phyloP scores from a whole-genome alignment of 2,888 invertebrate species.

The Rotaria magnacalcarata region DNA sequence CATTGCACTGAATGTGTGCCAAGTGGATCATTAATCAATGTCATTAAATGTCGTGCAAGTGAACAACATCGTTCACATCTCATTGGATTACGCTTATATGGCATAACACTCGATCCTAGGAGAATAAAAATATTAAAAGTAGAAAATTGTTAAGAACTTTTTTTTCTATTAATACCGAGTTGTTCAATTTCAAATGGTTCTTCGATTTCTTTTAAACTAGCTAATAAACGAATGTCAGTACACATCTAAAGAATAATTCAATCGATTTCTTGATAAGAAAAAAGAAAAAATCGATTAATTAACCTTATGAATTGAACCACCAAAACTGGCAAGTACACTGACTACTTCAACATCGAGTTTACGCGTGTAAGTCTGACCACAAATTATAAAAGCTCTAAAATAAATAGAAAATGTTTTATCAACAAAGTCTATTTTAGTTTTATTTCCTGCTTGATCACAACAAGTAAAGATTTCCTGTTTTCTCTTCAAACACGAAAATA shows the following conservation, averaged over 20 bases:
- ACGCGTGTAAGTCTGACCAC: conserved; percentile 90
- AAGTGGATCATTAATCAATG: conserved; percentile 63
- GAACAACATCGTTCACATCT: conserved; percentile 88
- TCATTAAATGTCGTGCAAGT: conserved; percentile 82
- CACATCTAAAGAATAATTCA: conserved; percentile 67
- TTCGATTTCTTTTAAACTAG: conserved; percentile 88
- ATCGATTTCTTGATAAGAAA: neutral
- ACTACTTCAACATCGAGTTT: conserved; percentile 83
- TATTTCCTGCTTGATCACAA: too few species aligned
- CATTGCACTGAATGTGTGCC: conserved; percentile 70
- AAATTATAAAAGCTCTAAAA: conserved; percentile 70
- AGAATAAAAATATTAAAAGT: neutral
- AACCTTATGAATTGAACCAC: conserved; percentile 81
- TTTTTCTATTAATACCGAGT: conserved; percentile 62
- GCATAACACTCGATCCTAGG: conserved; percentile 88
- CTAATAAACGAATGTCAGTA: conserved; percentile 82
- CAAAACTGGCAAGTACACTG: conserved; percentile 72
- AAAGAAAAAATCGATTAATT: neutral
- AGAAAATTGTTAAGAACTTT: too few species aligned
- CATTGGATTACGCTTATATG: conserved; percentile 98
- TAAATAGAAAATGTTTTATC: too few species aligned
- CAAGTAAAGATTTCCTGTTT: too few species aligned
- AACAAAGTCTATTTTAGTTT: too few species aligned
- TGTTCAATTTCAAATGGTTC: conserved; percentile 94
- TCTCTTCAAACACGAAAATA: too few species aligned